phyloP scores from a whole-genome alignment of 2,888 invertebrate species.

The Agrenia bidenticulata region DNA sequence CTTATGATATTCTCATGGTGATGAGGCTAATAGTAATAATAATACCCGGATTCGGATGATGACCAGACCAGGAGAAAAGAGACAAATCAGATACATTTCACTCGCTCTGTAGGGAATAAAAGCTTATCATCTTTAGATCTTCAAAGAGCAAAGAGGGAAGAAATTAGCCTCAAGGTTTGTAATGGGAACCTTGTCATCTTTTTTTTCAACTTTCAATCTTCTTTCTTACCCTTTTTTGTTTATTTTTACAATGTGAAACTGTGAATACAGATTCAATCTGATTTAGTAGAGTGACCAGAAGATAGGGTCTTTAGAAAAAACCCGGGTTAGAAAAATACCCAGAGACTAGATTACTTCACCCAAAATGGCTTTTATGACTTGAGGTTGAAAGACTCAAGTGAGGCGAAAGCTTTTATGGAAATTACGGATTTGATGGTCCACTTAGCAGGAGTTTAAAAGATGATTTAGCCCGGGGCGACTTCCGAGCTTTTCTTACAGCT shows the following conservation, averaged over 20 bases:
- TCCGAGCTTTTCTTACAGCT: background rate
- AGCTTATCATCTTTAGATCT: background rate
- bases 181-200: slow-evolving; percentile 6
- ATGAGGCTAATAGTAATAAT: background rate
- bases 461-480: background rate
- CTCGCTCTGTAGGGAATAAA: background rate
- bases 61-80: slow-evolving; percentile 2
- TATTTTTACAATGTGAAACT: background rate
- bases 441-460: slow-evolving; percentile 2
- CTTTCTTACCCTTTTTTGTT: background rate
- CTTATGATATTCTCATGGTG: background rate
- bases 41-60: background rate
- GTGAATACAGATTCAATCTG: no score
- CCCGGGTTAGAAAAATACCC: no score
- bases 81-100: slow-evolving; percentile 1
- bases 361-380: background rate
- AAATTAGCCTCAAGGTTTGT: background rate
- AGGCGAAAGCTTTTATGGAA: slow-evolving; percentile 8
- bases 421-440: slow-evolving; percentile 5
- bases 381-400: background rate
- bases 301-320: no score
- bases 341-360: no score
- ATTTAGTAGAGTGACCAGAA: no score
- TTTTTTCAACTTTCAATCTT: slow-evolving; percentile 1
- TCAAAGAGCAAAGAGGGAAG: background rate